Evolutionary conservation across 1,140 invertebrate genomes (phyloP), one percentile per base, ranked within the genome.

Genomic region (Sinonovacula constricta): DNA sequence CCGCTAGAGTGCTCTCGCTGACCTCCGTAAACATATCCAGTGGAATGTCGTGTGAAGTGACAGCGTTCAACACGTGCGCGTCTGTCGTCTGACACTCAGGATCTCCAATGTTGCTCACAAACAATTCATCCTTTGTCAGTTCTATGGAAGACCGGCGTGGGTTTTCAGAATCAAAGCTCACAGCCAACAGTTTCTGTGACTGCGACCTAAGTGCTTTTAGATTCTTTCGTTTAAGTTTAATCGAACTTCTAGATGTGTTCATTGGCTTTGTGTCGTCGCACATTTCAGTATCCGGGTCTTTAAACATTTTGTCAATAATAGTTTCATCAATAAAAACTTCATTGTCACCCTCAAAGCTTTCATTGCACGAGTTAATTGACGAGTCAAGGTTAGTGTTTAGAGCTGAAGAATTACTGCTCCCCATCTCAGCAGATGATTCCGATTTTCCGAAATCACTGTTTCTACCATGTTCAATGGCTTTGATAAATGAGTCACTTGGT

Each of bases 381-480:
- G 71, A 74, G n/a, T n/a, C n/a, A n/a, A n/a, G n/a, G n/a, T n/a
- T n/a, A n/a, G n/a, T n/a, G n/a, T n/a, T n/a, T n/a, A n/a, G n/a
- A n/a, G n/a, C n/a, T n/a, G n/a, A n/a, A n/a, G n/a, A n/a, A n/a
- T n/a, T n/a, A n/a, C n/a, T n/a, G n/a, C n/a, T n/a, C n/a, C n/a
- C n/a, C n/a, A n/a, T n/a, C n/a, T n/a, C n/a, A n/a, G n/a, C n/a
- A n/a, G n/a, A n/a, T n/a, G n/a, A n/a, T n/a, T n/a, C n/a, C n/a
- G n/a, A n/a, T n/a, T n/a, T n/a, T n/a, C n/a, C n/a, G n/a, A n/a
- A n/a, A n/a, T n/a, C n/a, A n/a, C n/a, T n/a, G n/a, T n/a, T n/a
- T n/a, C n/a, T n/a, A n/a, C n/a, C n/a, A n/a, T n/a, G n/a, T 62
- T 78, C 75, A 53, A 78, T 70, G 1, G 75, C 75, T 28, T 78